Conservation (phyloP, 2,888 invertebrate species). For the Hirtodrosophila confusa region DNA sequence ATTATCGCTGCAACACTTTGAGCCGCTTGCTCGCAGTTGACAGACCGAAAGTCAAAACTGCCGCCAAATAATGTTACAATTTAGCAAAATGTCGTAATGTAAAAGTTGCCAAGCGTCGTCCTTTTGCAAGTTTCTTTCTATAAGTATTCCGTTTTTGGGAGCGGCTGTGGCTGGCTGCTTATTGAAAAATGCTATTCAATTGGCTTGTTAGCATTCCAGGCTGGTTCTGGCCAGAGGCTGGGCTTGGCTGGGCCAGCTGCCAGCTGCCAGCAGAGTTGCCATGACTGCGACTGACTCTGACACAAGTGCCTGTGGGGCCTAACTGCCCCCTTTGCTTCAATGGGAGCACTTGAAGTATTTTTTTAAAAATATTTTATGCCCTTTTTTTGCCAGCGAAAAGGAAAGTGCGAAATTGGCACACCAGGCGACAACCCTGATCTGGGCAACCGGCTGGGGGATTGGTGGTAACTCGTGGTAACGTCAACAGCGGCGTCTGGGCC, state of each 20-base stretch:
- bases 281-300: conserved; percentile 32
- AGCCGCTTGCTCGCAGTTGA: conserved; percentile 28
- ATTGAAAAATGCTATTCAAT: conserved; percentile 68
- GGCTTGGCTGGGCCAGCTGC: too few species aligned
- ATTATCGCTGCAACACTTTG: conserved; percentile 41
- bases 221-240: conserved; percentile 2
- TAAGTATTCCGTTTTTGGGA: conserved; percentile 7
- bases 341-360: conserved; percentile 35
- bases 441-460: conserved; percentile 8
- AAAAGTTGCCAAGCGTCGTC: conserved; percentile 39
- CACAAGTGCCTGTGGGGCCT: conserved; percentile 28
- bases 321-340: conserved; percentile 32
- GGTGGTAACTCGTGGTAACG: conserved; percentile 16
- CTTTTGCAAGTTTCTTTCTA: conserved; percentile 22
- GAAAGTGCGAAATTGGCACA: conserved; percentile 68
- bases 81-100: conserved; percentile 54
- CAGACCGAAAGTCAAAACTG: conserved; percentile 39
- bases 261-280: conserved; percentile 49
- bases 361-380: conserved; percentile 39
- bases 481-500: neutral
- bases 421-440: conserved; percentile 16
- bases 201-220: conserved; percentile 54
- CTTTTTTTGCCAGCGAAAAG: conserved; percentile 43
- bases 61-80: conserved; percentile 51
- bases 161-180: conserved; percentile 40